Evolutionary conservation across 1,140 invertebrate species (phyloP).

Genomic region (Nymphalis io): DNA sequence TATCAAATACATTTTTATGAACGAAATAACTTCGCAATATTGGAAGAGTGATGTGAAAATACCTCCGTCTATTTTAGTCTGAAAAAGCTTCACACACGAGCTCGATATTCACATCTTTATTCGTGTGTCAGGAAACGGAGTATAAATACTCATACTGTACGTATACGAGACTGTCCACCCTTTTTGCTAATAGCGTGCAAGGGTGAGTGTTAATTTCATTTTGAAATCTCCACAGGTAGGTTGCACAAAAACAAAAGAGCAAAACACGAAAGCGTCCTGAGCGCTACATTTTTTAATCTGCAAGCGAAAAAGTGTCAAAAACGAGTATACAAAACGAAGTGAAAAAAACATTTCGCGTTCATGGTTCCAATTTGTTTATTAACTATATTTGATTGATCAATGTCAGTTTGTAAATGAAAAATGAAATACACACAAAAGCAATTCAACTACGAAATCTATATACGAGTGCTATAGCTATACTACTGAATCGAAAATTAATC

Average conservation of each 20-base stretch:
- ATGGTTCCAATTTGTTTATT: too few species aligned
- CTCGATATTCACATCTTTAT: constrained; percentile 7
- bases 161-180: not conserved
- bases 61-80: not conserved
- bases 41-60: not conserved
- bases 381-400: too few species aligned
- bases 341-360: not conserved
- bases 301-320: not conserved
- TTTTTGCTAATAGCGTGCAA: not conserved
- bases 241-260: not conserved
- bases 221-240: not conserved
- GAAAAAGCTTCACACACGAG: not conserved
- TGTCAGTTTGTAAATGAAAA: too few species aligned
- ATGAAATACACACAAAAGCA: too few species aligned
- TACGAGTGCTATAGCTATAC: too few species aligned
- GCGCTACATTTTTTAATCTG: constrained; percentile 5
- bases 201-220: constrained; percentile 10
- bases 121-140: not conserved
- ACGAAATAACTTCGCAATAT: not conserved
- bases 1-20: too few species aligned
- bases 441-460: too few species aligned
- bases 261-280: not conserved
- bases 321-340: not conserved
- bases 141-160: not conserved
- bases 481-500: too few species aligned